phyloP scores from a whole-genome alignment of 2,113 vertebrate genomes.

The Tetrao urogallus region DNA sequence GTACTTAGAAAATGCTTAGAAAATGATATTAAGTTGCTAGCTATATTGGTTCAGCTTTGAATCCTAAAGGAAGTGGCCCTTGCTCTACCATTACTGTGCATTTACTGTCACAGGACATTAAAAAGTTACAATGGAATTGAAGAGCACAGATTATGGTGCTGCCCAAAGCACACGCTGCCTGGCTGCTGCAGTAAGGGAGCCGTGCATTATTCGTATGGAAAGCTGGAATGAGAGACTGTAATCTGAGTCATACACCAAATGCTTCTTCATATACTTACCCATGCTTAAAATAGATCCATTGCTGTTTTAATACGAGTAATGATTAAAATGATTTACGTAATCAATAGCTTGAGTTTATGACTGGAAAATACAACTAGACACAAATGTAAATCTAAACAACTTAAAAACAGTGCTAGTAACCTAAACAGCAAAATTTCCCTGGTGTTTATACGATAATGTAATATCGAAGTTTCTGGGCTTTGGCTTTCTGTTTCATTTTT shows the following conservation, averaged over 20 bases:
- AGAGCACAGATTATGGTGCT: neutral
- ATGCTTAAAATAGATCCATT: constrained; percentile 11
- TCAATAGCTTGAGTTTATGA: neutral
- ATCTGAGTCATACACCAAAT: neutral
- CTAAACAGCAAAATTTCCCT: neutral
- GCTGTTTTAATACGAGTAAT: neutral
- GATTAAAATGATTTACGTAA: constrained; percentile 5
- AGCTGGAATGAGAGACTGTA: neutral
- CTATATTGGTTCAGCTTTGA: neutral
- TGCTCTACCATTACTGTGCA: neutral
- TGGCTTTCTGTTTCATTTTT: neutral
- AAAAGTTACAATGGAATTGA: neutral
- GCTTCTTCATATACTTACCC: neutral
- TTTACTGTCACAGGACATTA: neutral
- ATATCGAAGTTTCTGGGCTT: neutral
- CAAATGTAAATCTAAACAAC: neutral
- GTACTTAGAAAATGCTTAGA: neutral
- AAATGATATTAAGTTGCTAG: neutral
- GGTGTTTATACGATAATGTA: neutral
- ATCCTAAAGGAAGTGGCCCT: neutral
- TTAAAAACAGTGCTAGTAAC: neutral
- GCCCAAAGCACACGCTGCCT: neutral
- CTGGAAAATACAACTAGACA: neutral
- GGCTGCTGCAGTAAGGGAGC: neutral
- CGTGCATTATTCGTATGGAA: fast-evolving